Evolutionary conservation across 2,113 vertebrate genomes (phyloP), one percentile per base, ranked within the genome.

Genomic region (Garra rufa): DNA sequence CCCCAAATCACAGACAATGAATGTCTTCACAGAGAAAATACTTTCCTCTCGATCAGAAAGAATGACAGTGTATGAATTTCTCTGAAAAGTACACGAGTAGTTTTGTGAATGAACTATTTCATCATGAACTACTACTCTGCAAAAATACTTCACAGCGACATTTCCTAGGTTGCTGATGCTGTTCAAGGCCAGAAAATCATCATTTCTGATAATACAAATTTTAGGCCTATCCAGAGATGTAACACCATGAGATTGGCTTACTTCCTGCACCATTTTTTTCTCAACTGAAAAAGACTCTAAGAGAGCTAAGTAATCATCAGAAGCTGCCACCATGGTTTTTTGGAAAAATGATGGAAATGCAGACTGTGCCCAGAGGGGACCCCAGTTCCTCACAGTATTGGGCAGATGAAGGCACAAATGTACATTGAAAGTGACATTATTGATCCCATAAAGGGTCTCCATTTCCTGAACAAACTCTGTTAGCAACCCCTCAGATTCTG

Each of bases 171-270:
- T 65, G 26, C 61, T 65, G 61, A 61, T 61, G 59, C 59, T 61
- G 59, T 61, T 61, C 59, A 61, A 61, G 59, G 59, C 59, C n/a
- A 61, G 59, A 61, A 61, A 61, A 61, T 61, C n/a, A 61, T 61
- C 34, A 34, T 34, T 34, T 34, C 34, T 26, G 24, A 61, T 61
- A n/a, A 26, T 26, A 61, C 57, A 61, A 61, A n/a, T 61, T 21
- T 61, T 61, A 61, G 57, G 57, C 21, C 57, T 61, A 61, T n/a
- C 57, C 57, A 61, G 57, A 61, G 21, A 61, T 61, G 57, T 61
- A 26, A 61, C 57, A 61, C 57, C 57, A 61, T 61, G 24, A 61
- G 24, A 61, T 2, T 9, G 57, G n/a, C 57, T 61, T 61, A 61
- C 57, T 61, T 61, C 57, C 57, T 61, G 19, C 57, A 61, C n/a